Base-by-base conservation (phyloP, 2,113 vertebrate species). In the Murina feae region DNA sequence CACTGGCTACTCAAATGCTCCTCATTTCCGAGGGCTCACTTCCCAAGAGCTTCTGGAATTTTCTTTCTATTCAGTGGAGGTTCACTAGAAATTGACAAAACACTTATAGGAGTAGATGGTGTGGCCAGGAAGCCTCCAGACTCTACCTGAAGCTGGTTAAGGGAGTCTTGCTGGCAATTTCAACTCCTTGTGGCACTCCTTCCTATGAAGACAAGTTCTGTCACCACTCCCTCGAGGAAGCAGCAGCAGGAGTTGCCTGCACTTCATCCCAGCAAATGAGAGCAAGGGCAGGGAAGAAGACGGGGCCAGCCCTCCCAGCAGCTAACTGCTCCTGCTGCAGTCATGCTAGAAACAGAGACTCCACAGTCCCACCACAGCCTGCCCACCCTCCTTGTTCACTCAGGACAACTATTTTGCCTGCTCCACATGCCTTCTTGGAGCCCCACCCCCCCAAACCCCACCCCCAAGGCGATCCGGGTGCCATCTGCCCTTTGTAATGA, bases 311-410 rank as follows among this genome's bases (percentile, higher is more conserved):
- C 13, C 35, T 28, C 18, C 83, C 4, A 5, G 42, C 0, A 2
- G 65, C 84, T 20, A 16, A 28, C 28, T 51, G 53, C 9, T 60
- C 39, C 78, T 35, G 11, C 35, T 23, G 60, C 17, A 0, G 5
- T 30, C 87, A 9, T 1, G n/a, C 65, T 2, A 32, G 76, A n/a
- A 81, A 39, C 0, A 14, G 23, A 0, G 0, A 9, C 1, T 1
- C 10, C 9, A 1, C 5, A 0, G 65, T 12, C 44, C 69, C 53
- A 0, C 3, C 30, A 37, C 13, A 2, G 2, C 20, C 2, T 0
- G 51, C 72, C 28, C 0, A 3, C 16, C 44, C 47, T 35, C 75
- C 25, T 68, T 49, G n/a, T 30, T 5, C 63, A 42, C 51, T 63
- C 63, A 20, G 30, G 53, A 4, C 18, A 23, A 23, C 18, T 12